A percentile compares a stretch with the other conserved stretches of the same genome.
Conservation (phyloP, 2,888 invertebrate genomes). For the Globia sparganii region DNA sequence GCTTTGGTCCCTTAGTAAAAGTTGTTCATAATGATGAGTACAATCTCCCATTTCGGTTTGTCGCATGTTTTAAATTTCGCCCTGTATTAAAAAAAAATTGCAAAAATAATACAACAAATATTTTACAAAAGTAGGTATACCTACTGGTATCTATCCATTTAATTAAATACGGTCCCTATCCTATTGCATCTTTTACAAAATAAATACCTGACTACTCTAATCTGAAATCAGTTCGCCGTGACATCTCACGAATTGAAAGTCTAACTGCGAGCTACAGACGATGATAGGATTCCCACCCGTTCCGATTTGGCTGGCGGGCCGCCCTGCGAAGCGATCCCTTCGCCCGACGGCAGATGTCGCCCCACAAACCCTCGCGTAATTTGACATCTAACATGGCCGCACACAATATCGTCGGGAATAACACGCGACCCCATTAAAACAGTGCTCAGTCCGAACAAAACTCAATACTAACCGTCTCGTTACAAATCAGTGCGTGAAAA, state of each 20-base stretch:
- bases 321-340: constrained; percentile 65
- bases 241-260: constrained; percentile 70
- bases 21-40: no score
- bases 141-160: constrained; percentile 15
- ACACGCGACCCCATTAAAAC: constrained; percentile 73
- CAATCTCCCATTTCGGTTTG: no score
- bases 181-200: constrained; percentile 56
- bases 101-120: not conserved
- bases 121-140: not conserved
- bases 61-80: no score
- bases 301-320: constrained; percentile 55
- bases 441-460: constrained; percentile 56
- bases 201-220: constrained; percentile 53
- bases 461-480: constrained; percentile 26
- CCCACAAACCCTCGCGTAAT: constrained; percentile 66
- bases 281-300: constrained; percentile 62
- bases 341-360: constrained; percentile 80
- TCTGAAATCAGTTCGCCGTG: constrained; percentile 66
- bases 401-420: constrained; percentile 68
- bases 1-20: no score
- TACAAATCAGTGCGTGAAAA: constrained; percentile 51
- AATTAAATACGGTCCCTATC: constrained; percentile 45
- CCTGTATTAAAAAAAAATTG: not conserved
- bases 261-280: constrained; percentile 61
- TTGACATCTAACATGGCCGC: constrained; percentile 70